A percentile compares a stretch with the other conserved stretches of the same genome.
phyloP scores from a whole-genome alignment of 2,888 invertebrate genomes.

The Rotaria sp. region DNA sequence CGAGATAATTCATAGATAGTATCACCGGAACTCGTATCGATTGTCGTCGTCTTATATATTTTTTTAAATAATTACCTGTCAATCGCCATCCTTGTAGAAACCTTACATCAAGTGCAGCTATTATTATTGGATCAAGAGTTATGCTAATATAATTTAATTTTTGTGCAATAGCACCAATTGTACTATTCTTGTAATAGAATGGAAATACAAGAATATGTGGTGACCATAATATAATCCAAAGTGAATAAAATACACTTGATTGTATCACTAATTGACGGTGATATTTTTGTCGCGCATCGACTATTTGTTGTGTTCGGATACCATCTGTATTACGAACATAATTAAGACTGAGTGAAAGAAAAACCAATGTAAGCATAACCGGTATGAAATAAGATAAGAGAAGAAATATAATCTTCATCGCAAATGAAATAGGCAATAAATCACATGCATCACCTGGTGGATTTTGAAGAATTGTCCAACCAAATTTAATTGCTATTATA shows the following conservation, averaged over 20 bases:
- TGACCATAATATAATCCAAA: not conserved
- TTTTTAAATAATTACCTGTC: not conserved
- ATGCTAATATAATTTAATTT: not conserved
- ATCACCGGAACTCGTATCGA: not conserved
- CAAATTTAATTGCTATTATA: not conserved
- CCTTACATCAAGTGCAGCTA: not conserved
- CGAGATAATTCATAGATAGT: not conserved
- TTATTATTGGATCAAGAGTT: not conserved
- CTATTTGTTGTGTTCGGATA: not conserved
- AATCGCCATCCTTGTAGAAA: not conserved
- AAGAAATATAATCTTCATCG: not conserved
- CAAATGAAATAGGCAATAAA: not conserved
- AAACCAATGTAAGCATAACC: not conserved
- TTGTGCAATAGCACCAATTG: not conserved
- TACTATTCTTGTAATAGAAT: not conserved
- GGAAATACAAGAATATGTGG: not conserved
- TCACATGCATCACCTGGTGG: not conserved
- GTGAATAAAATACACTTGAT: not conserved
- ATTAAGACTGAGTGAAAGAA: not conserved
- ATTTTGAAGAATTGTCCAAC: not conserved
- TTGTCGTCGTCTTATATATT: not conserved
- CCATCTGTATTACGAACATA: not conserved
- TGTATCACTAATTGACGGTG: not conserved
- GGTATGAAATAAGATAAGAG: not conserved
- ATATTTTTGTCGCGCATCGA: not conserved